Conservation (phyloP, 2,113 vertebrate species). For the Mormyrus lacerda region DNA sequence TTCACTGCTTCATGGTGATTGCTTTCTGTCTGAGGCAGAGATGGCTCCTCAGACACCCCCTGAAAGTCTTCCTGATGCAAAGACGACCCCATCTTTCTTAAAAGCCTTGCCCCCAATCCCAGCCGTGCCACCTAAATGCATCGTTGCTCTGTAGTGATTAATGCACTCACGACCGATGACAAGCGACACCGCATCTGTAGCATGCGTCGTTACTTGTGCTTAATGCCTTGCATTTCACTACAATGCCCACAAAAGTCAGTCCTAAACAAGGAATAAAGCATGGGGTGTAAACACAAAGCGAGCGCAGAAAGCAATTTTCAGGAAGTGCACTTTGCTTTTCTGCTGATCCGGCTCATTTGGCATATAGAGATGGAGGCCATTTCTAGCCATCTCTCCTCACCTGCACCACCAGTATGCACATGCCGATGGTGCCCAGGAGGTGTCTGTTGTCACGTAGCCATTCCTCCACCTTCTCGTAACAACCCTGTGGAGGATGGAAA, state of each 20-base stretch:
- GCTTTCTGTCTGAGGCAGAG: not conserved
- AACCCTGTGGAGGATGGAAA: slow-evolving; percentile 67
- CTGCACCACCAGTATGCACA: slow-evolving; percentile 92
- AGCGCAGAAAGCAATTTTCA: not conserved
- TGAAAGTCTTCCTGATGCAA: not conserved
- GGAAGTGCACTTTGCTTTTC: not conserved
- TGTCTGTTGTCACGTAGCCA: slow-evolving; percentile 93
- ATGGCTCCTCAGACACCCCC: not conserved
- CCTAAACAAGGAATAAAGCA: not conserved
- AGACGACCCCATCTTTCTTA: not conserved
- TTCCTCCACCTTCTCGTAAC: slow-evolving; percentile 83
- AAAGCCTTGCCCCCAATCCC: not conserved
- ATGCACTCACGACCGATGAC: not conserved
- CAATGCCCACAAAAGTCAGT: not conserved
- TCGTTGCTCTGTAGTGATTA: not conserved
- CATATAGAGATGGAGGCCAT: not conserved
- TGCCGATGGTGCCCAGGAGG: slow-evolving; percentile 82
- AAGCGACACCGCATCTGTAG: not conserved
- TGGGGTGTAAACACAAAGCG: not conserved
- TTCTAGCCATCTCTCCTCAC: slow-evolving; percentile 46
- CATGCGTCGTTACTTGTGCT: not conserved
- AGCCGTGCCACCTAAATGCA: not conserved
- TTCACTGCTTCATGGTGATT: not conserved
- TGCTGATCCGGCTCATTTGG: not conserved
- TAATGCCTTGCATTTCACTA: not conserved